Conservation (phyloP, 2,113 vertebrate genomes). For the Ptilonorhynchus violaceus region DNA sequence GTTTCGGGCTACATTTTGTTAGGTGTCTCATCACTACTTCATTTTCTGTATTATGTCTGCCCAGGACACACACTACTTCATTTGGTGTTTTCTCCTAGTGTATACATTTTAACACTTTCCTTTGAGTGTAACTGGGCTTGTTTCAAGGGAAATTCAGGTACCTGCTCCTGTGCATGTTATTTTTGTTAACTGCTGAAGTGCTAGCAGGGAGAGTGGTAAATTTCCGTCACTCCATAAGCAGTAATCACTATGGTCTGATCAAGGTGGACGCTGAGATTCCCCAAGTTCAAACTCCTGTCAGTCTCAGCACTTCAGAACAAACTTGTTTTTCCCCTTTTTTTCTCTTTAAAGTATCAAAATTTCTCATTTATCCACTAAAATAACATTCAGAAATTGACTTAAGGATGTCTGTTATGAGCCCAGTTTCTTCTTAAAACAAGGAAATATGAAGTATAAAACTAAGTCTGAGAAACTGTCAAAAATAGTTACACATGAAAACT, state of each 20-base stretch:
- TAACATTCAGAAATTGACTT: background rate
- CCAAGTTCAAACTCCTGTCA: background rate
- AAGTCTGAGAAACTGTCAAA: background rate
- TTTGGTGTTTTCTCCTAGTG: background rate
- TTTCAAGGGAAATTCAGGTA: background rate
- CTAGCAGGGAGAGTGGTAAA: background rate
- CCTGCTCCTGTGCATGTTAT: background rate
- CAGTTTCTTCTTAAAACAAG: background rate
- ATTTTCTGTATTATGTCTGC: background rate
- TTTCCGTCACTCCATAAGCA: background rate
- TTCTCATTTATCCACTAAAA: background rate
- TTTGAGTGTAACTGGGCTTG: background rate
- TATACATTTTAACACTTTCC: background rate
- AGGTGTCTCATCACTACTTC: background rate
- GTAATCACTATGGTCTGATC: background rate
- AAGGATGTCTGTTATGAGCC: background rate
- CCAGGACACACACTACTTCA: background rate
- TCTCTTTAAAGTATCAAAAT: background rate
- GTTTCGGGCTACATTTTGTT: background rate
- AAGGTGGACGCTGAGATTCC: background rate
- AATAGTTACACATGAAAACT: background rate
- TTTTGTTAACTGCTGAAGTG: background rate
- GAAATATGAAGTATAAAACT: background rate
- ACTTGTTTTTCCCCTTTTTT: background rate
- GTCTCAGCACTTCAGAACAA: background rate